Conservation (phyloP, 2,888 invertebrate genomes). For the Acanthoscelides obtectus region DNA sequence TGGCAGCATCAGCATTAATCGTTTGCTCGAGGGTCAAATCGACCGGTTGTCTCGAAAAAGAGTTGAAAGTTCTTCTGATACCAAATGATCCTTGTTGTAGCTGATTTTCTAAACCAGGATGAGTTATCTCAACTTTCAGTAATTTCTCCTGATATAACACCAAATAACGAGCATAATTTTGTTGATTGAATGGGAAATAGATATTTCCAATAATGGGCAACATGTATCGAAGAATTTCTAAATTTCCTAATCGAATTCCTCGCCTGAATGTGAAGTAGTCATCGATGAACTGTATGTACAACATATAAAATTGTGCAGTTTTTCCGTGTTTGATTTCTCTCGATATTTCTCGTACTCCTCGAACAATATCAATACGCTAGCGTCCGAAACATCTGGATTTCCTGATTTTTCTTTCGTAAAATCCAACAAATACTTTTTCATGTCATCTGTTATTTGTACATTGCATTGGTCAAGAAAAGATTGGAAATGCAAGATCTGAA, state of each 20-base stretch:
- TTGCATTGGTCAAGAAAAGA: constrained; percentile 4
- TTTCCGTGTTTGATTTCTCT: constrained; percentile 6
- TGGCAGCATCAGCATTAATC: constrained; percentile 26
- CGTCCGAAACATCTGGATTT: too few relatives aligned
- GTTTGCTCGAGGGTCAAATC: constrained; percentile 26
- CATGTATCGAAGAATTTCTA: constrained; percentile 8
- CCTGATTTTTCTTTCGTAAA: constrained; percentile 1
- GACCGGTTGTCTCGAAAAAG: constrained; percentile 5
- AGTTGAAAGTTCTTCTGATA: constrained; percentile 4
- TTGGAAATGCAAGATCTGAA: constrained; percentile 10
- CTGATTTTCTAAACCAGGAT: neutral
- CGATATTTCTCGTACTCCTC: neutral
- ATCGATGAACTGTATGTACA: constrained; percentile 12
- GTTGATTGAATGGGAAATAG: constrained; percentile 7
- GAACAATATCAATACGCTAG: neutral
- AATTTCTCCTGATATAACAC: constrained; percentile 7
- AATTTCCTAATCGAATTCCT: constrained; percentile 11
- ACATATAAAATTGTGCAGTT: constrained; percentile 13
- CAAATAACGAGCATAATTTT: constrained; percentile 5
- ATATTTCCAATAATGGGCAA: constrained; percentile 9
- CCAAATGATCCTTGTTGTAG: neutral
- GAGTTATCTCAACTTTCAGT: neutral
- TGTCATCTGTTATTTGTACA: constrained; percentile 4
- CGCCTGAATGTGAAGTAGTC: constrained; percentile 14
- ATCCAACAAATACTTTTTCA: constrained; percentile 4